Evolutionary conservation across 2,113 vertebrate genomes (phyloP).

Genomic region (Salvelinus fontinalis): DNA sequence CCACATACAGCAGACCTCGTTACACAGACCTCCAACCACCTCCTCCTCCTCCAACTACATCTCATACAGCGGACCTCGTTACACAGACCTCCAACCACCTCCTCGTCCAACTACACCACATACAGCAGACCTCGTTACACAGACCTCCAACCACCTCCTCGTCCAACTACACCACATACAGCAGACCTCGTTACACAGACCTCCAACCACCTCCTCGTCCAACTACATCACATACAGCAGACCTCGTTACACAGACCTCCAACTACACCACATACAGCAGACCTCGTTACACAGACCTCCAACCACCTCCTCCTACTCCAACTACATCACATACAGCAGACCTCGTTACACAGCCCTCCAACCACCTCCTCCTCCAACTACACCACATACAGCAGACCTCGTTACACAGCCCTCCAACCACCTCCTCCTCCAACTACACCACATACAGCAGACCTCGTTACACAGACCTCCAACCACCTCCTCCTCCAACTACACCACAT

Average conservation of each 20-base stretch:
- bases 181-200: slow-evolving; percentile 36
- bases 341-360: slow-evolving; percentile 51
- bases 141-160: neutral
- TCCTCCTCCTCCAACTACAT: slow-evolving; percentile 51
- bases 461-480: slow-evolving; percentile 46
- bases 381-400: slow-evolving; percentile 39
- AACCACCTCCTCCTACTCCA: slow-evolving; percentile 47
- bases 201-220: slow-evolving; percentile 23
- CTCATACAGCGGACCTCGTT: slow-evolving; percentile 7
- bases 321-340: slow-evolving; percentile 31
- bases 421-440: slow-evolving; percentile 28
- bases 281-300: slow-evolving; percentile 39
- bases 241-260: neutral
- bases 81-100: slow-evolving; percentile 22
- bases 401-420: slow-evolving; percentile 49
- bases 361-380: slow-evolving; percentile 51
- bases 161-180: slow-evolving; percentile 14
- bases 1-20: slow-evolving; percentile 21
- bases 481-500: slow-evolving; percentile 43
- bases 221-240: slow-evolving; percentile 25
- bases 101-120: slow-evolving; percentile 9
- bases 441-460: slow-evolving; percentile 23
- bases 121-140: slow-evolving; percentile 3
- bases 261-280: slow-evolving; percentile 13
- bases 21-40: slow-evolving; percentile 33